These are phyloP conservation scores for Acestrorhynchus altus DNA, from an alignment of 2,797 vertebrate genomes.

Conservation along the genomic window DNA sequence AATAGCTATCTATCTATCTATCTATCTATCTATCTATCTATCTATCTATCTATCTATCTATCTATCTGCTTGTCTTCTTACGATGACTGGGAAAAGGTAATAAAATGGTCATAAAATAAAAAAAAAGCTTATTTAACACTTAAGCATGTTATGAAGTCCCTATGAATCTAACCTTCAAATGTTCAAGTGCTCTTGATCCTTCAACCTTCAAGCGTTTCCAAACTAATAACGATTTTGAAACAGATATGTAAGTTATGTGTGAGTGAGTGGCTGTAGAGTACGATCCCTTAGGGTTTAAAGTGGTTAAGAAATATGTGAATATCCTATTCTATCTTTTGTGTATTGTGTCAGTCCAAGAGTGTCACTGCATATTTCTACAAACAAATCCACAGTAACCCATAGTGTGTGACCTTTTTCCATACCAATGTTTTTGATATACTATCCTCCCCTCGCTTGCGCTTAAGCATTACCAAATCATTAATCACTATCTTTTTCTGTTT, in stretches of 20 bases:
- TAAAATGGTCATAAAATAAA: too few species aligned
- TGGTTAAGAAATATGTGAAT: not conserved
- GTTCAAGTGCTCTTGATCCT: too few species aligned
- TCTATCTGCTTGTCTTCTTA: too few species aligned
- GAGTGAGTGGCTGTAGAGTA: not conserved
- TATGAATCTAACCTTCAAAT: too few species aligned
- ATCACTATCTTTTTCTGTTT: conserved; percentile 56
- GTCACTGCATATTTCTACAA: conserved; percentile 1
- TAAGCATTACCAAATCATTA: conserved; percentile 52
- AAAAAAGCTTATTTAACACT: too few species aligned
- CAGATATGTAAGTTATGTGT: not conserved
- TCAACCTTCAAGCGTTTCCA: too few species aligned
- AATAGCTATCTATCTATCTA: too few species aligned
- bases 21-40: too few species aligned
- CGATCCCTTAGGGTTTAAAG: not conserved
- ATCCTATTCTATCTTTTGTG: not conserved
- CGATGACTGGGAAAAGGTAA: too few species aligned
- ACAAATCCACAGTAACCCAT: conserved; percentile 3
- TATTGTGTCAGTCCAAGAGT: not conserved
- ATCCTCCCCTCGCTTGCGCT: conserved; percentile 36
- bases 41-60: too few species aligned
- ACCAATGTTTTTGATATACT: conserved; percentile 46
- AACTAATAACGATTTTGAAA: not conserved
- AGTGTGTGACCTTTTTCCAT: conserved; percentile 42
- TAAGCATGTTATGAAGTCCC: too few species aligned